Conservation (phyloP, 2,113 vertebrate species). For the Pandion haliaetus region DNA sequence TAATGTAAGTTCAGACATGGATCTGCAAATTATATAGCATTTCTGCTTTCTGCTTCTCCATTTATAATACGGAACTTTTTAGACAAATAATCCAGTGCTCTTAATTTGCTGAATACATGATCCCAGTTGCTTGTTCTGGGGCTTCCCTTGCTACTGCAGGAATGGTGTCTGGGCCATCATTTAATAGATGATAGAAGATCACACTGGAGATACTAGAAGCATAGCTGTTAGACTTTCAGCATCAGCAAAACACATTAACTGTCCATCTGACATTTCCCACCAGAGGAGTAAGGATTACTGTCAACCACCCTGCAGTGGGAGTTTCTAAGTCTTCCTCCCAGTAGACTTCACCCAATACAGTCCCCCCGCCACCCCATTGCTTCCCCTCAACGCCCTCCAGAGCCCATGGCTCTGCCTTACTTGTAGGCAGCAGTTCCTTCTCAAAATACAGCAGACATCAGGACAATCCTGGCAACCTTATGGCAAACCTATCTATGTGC, state of each 20-base stretch:
- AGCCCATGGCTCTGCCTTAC: neutral
- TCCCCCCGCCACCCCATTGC: accelerated
- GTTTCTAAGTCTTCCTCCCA: neutral
- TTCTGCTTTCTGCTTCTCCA: neutral
- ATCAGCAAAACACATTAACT: neutral
- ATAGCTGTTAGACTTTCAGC: neutral
- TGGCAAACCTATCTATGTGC: neutral
- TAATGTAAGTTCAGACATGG: neutral
- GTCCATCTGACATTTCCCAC: neutral
- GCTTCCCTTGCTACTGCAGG: neutral
- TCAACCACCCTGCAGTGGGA: neutral
- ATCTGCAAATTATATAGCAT: neutral
- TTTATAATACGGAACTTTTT: neutral
- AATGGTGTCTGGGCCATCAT: neutral
- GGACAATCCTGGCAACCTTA: neutral
- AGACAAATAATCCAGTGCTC: neutral
- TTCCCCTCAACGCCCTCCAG: neutral
- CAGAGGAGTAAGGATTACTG: neutral
- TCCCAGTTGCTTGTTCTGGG: neutral
- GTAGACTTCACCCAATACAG: neutral
- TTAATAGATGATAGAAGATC: neutral
- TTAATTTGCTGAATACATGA: neutral
- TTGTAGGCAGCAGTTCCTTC: neutral
- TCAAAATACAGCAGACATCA: neutral
- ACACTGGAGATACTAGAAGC: neutral